Evolutionary conservation across 2,888 invertebrate species (phyloP).

Genomic region (Aphidoletes aphidimyza): DNA sequence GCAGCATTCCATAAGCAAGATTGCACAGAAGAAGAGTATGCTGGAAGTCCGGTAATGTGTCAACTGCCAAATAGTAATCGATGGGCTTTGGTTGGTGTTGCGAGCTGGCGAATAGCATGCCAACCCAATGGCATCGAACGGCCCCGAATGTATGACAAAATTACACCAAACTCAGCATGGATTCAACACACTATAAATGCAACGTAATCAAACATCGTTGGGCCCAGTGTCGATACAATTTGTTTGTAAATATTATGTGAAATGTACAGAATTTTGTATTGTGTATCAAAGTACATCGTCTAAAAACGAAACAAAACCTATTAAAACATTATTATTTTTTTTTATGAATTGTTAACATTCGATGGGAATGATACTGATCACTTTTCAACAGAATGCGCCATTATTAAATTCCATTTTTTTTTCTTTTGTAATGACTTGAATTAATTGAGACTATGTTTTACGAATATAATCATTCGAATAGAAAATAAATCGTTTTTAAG

Average conservation of each 20-base stretch:
- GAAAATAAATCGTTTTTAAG: too few species aligned
- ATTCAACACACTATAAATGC: constrained; percentile 78
- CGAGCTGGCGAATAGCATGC: constrained; percentile 88
- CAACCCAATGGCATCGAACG: constrained; percentile 80
- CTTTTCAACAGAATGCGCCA: constrained; percentile 1
- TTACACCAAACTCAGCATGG: constrained; percentile 86
- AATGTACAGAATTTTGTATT: constrained; percentile 26
- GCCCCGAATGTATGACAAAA: constrained; percentile 84
- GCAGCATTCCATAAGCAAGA: constrained; percentile 82
- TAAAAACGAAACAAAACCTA: too few species aligned
- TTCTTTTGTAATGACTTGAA: not conserved
- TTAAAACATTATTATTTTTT: too few species aligned
- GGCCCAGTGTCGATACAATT: not conserved
- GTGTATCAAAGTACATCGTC: not conserved
- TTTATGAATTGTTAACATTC: too few species aligned
- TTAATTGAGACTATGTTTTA: not conserved
- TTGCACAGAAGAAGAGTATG: constrained; percentile 90
- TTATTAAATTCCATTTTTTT: not conserved
- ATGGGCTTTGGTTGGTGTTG: constrained; percentile 84
- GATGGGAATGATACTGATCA: not conserved
- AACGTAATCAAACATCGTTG: constrained; percentile 56
- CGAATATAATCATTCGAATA: not conserved
- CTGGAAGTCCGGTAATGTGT: constrained; percentile 88
- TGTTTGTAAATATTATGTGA: not conserved
- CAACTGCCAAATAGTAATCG: constrained; percentile 75